These are phyloP conservation scores for Coranthus polyacanthus DNA, from an alignment of 2,797 vertebrate species.

Conservation along the genomic window DNA sequence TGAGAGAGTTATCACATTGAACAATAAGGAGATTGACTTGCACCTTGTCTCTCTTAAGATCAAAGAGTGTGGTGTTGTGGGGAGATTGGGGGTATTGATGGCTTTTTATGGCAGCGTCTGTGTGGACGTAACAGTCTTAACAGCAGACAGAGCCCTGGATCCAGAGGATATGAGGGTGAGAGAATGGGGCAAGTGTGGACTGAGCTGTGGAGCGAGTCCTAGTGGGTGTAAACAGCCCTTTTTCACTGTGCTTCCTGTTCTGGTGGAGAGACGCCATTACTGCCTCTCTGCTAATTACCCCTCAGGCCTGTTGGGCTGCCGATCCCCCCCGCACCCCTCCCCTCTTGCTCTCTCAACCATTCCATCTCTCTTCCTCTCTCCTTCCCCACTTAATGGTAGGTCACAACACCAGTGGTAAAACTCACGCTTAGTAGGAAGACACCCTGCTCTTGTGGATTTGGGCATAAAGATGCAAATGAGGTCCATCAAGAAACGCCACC, in stretches of 20 bases:
- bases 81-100: slow-evolving; percentile 57
- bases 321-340: slow-evolving; percentile 30
- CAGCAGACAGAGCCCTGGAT: slow-evolving; percentile 50
- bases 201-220: slow-evolving; percentile 46
- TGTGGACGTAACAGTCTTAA: slow-evolving; percentile 73
- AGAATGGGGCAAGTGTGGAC: slow-evolving; percentile 72
- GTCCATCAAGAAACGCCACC: slow-evolving; percentile 24
- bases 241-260: slow-evolving; percentile 79
- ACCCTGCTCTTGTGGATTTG: slow-evolving; percentile 2
- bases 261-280: slow-evolving; percentile 75
- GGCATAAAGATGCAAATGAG: slow-evolving; percentile 41
- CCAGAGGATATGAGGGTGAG: slow-evolving; percentile 71
- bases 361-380: slow-evolving; percentile 33
- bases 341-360: slow-evolving; percentile 24
- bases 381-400: slow-evolving; percentile 60
- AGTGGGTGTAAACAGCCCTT: slow-evolving; percentile 65
- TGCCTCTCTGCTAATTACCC: slow-evolving; percentile 79
- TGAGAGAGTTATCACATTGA: slow-evolving; percentile 48
- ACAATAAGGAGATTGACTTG: slow-evolving; percentile 66
- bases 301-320: slow-evolving; percentile 53
- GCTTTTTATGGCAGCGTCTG: slow-evolving; percentile 76
- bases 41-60: slow-evolving; percentile 52
- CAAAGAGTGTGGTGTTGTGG: slow-evolving; percentile 59
- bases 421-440: slow-evolving; percentile 55
- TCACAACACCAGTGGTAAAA: slow-evolving; percentile 69